A percentile compares a stretch with the other conserved stretches of the same genome.
These are phyloP conservation scores for Aplodontia rufa DNA, from an alignment of 2,113 vertebrate genomes.

Conservation along the genomic window DNA sequence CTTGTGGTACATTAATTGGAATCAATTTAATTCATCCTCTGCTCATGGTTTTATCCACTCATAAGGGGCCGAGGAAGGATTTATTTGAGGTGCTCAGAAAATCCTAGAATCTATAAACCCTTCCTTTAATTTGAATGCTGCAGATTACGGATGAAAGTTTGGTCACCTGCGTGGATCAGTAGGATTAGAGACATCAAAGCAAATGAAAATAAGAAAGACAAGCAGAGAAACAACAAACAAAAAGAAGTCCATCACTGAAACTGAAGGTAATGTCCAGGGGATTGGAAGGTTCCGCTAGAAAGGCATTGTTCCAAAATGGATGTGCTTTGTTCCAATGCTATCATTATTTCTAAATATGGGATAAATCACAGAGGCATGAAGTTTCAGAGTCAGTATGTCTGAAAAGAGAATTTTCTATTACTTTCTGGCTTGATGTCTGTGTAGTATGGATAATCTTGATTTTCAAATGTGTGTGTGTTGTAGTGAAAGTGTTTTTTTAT, in stretches of 20 bases:
- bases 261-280: not conserved
- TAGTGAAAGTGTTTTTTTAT: not conserved
- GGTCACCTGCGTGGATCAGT: slow-evolving; percentile 84
- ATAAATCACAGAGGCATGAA: not conserved
- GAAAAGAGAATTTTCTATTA: not conserved
- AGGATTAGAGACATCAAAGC: slow-evolving; percentile 88
- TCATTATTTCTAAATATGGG: not conserved
- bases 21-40: slow-evolving; percentile 85
- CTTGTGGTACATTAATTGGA: slow-evolving; percentile 84
- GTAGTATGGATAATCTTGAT: not conserved
- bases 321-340: not conserved
- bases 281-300: not conserved
- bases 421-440: not conserved
- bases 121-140: slow-evolving; percentile 88
- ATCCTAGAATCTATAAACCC: slow-evolving; percentile 89
- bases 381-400: not conserved
- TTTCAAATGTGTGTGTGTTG: not conserved
- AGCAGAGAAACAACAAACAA: slow-evolving; percentile 79
- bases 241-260: slow-evolving; percentile 57
- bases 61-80: slow-evolving; percentile 84
- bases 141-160: slow-evolving; percentile 90
- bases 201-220: slow-evolving; percentile 83
- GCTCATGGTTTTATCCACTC: slow-evolving; percentile 81
- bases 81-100: slow-evolving; percentile 85
- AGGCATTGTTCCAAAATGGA: not conserved